Percentiles rank a stretch among this genome's conserved stretches.
phyloP scores from a whole-genome alignment of 2,888 invertebrate species.

The Cataglyphis livida region DNA sequence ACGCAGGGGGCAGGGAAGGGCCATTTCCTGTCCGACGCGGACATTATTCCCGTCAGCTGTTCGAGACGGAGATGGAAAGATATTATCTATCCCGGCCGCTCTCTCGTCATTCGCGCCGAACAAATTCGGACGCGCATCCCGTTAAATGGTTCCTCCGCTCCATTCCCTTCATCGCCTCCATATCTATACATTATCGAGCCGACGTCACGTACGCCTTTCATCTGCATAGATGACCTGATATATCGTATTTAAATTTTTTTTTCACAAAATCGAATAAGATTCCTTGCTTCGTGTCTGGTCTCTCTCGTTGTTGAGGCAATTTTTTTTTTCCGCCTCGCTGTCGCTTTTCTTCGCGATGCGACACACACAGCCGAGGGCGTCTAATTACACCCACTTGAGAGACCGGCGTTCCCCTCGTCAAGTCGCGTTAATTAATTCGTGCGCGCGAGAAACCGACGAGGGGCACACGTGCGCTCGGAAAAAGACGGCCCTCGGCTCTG shows the following conservation, averaged over 20 bases:
- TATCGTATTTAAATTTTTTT: constrained; percentile 7
- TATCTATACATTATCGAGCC: constrained; percentile 71
- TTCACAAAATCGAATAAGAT: not conserved
- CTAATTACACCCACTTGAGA: constrained; percentile 77
- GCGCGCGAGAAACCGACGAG: constrained; percentile 58
- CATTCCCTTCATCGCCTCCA: constrained; percentile 63
- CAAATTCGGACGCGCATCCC: constrained; percentile 31
- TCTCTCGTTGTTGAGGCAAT: constrained; percentile 12
- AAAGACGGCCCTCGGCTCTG: constrained; percentile 50
- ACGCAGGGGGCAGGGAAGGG: constrained; percentile 55
- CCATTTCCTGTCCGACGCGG: constrained; percentile 66
- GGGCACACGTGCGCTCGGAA: constrained; percentile 68
- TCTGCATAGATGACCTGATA: constrained; percentile 66
- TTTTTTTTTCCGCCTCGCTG: constrained; percentile 34
- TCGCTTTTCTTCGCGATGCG: constrained; percentile 28
- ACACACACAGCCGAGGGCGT: constrained; percentile 64
- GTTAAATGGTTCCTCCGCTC: constrained; percentile 55
- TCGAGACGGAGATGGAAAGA: constrained; percentile 55
- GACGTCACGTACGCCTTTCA: constrained; percentile 65
- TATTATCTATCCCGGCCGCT: constrained; percentile 46
- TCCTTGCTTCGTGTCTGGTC: not conserved
- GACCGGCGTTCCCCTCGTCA: constrained; percentile 64
- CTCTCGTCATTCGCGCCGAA: constrained; percentile 13
- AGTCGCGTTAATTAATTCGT: constrained; percentile 73
- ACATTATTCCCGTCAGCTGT: constrained; percentile 69